Conservation (phyloP, 2,888 invertebrate species). For the Nematopogon swammerdamellus region DNA sequence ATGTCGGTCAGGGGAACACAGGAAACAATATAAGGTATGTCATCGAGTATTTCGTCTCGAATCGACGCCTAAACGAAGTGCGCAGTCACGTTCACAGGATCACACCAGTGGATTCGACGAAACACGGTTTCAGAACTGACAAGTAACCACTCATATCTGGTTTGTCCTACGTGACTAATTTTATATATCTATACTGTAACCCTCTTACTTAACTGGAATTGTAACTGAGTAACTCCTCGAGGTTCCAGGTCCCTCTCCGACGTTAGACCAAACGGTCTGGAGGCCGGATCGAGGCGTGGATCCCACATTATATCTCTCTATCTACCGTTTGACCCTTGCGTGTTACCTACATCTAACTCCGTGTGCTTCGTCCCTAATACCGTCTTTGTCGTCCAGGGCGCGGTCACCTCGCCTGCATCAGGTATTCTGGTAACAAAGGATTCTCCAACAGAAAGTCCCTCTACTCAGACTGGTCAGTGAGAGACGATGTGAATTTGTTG, state of each 20-base stretch:
- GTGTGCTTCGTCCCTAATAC: conserved; percentile 11
- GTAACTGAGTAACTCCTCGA: background rate
- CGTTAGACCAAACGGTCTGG: too few relatives aligned
- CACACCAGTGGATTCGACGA: background rate
- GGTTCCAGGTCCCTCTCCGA: too few relatives aligned
- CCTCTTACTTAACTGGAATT: background rate
- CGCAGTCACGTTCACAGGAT: too few relatives aligned
- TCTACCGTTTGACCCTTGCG: background rate
- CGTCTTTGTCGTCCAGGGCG: conserved; percentile 58
- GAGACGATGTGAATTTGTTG: conserved; percentile 81
- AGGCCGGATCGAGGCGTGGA: background rate
- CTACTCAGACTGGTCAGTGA: conserved; percentile 71
- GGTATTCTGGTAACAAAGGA: conserved; percentile 78
- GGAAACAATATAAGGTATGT: too few relatives aligned
- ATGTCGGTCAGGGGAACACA: conserved; percentile 18
- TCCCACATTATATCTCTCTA: background rate
- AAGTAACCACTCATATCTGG: background rate
- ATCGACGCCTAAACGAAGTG: too few relatives aligned
- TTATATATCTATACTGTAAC: background rate
- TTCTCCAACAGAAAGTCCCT: conserved; percentile 73
- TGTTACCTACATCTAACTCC: background rate
- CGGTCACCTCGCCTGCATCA: conserved; percentile 80
- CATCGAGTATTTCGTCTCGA: too few relatives aligned
- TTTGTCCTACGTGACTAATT: background rate
- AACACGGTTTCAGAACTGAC: background rate